Evolutionary conservation across 2,113 vertebrate species (phyloP).

Genomic region (Apaloderma vittatum): DNA sequence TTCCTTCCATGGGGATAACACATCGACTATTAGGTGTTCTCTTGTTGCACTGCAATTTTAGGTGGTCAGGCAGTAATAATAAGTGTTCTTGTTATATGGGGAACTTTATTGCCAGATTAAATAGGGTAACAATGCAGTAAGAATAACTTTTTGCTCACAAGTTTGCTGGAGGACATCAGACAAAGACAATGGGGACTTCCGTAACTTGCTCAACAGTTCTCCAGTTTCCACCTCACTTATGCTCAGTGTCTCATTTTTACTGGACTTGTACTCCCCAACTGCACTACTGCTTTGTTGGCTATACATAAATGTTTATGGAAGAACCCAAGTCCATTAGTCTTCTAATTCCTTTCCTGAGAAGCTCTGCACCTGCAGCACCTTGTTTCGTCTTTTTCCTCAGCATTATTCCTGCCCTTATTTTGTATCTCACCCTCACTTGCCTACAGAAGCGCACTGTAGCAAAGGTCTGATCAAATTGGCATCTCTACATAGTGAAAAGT

Average conservation of each 20-base stretch:
- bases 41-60: constrained; percentile 38
- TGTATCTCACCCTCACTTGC: neutral
- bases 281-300: neutral
- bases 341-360: neutral
- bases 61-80: constrained; percentile 31
- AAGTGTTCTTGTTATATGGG: constrained; percentile 5
- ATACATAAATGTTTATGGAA: accelerated
- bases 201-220: neutral
- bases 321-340: neutral
- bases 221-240: neutral
- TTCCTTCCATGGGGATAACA: constrained; percentile 35
- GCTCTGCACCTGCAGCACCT: neutral
- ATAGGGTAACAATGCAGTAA: neutral
- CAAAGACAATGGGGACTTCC: neutral
- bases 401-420: neutral
- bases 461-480: neutral
- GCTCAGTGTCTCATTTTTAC: neutral
- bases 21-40: constrained; percentile 42
- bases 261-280: neutral
- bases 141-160: neutral
- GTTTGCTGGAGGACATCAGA: neutral
- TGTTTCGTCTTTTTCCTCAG: neutral
- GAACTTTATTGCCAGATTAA: constrained; percentile 35
- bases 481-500: neutral
- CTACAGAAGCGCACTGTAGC: neutral